Conservation (phyloP, 1,140 invertebrate genomes). For the Whitmania pigra region DNA sequence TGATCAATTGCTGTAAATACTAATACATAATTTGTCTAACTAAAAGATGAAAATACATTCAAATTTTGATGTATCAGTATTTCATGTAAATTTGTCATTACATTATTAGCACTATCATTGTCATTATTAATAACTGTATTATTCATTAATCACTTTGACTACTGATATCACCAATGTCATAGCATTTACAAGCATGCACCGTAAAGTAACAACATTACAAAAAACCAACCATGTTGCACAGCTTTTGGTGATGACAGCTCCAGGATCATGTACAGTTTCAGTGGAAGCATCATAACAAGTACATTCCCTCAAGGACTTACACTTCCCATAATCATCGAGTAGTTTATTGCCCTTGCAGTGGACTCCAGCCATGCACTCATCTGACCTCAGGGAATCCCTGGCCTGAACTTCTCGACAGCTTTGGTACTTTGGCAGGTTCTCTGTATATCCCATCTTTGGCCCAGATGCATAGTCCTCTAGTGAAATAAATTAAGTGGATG, state of each 20-base stretch:
- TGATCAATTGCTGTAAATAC: too few relatives aligned
- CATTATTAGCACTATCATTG: not conserved
- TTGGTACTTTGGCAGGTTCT: conserved; percentile 13
- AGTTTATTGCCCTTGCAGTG: conserved; percentile 11
- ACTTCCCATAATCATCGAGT: conserved; percentile 18
- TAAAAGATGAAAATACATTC: not conserved
- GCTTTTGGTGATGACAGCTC: not conserved
- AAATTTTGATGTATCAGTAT: not conserved
- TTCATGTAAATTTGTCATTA: not conserved
- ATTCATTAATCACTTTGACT: conserved; percentile 8
- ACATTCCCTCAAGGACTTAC: conserved; percentile 9
- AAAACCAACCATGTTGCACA: conserved; percentile 19
- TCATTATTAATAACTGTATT: conserved; percentile 11
- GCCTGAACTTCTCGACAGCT: conserved; percentile 15
- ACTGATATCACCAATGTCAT: not conserved
- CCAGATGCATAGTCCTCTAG: not conserved
- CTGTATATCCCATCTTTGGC: not conserved
- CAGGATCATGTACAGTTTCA: conserved; percentile 6
- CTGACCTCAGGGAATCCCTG: conserved; percentile 5
- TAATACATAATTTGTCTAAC: not conserved
- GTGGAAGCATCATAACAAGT: conserved; percentile 20
- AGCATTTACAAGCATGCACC: not conserved
- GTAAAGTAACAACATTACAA: not conserved
- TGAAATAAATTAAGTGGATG: too few relatives aligned
- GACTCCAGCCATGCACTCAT: conserved; percentile 20